Conservation (phyloP, 2,888 invertebrate genomes). For the Osedax fenrisi region DNA sequence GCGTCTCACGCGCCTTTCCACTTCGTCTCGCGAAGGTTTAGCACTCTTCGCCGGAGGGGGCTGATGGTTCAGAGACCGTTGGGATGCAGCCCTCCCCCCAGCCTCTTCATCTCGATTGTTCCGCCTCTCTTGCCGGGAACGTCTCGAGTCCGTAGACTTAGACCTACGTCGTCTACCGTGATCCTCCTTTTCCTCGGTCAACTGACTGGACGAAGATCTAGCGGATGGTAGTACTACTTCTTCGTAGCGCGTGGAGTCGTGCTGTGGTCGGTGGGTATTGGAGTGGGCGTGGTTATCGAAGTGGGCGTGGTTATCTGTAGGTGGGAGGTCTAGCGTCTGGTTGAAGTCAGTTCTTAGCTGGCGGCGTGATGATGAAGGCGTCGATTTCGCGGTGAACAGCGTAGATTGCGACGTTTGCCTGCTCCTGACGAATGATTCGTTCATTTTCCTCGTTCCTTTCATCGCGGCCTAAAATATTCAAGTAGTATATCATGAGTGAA, state of each 20-base stretch:
- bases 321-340: not conserved
- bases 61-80: not conserved
- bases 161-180: no score
- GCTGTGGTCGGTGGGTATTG: no score
- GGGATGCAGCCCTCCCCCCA: not conserved
- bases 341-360: no score
- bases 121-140: no score
- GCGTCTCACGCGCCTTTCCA: constrained; percentile 1
- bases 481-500: no score
- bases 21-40: not conserved
- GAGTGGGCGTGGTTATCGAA: not conserved
- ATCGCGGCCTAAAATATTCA: no score
- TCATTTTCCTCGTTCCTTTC: not conserved
- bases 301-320: not conserved
- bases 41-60: not conserved
- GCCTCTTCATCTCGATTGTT: not conserved
- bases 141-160: no score
- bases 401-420: not conserved
- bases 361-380: not conserved
- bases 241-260: not conserved
- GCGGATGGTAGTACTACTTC: not conserved
- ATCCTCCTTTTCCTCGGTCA: no score
- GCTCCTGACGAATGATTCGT: not conserved
- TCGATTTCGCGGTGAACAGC: not conserved
- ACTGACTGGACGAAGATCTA: not conserved